A percentile compares a stretch with the other conserved stretches of the same genome.
Conservation (phyloP, 2,113 vertebrate species). For the Brachypteracias leptosomus region DNA sequence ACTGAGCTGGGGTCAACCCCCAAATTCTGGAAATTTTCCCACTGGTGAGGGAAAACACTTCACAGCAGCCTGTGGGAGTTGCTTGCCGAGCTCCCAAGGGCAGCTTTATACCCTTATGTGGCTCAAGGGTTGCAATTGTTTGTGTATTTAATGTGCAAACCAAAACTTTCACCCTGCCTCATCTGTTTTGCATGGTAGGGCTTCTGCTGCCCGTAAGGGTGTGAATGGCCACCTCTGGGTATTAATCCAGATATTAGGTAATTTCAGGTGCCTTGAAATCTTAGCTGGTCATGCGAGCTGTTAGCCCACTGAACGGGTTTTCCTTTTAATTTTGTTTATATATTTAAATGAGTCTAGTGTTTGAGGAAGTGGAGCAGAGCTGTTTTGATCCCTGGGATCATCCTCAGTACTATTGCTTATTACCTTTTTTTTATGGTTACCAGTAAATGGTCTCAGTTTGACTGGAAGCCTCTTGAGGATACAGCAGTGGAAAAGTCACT, state of each 20-base stretch:
- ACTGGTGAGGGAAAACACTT: background rate
- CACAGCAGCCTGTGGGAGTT: background rate
- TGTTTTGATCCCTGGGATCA: constrained; percentile 1
- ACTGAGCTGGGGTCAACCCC: background rate
- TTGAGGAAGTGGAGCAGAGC: background rate
- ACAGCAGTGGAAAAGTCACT: rapidly evolving
- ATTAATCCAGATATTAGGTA: background rate
- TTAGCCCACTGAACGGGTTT: background rate
- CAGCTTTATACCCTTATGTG: background rate
- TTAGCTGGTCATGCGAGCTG: background rate
- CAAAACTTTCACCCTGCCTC: background rate
- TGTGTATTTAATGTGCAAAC: background rate
- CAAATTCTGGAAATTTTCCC: background rate
- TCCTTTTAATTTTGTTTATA: background rate
- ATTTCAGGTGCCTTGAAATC: background rate
- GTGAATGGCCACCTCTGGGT: background rate
- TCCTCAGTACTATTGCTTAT: background rate
- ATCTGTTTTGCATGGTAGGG: background rate
- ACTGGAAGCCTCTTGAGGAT: background rate
- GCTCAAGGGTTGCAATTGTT: background rate
- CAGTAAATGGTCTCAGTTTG: background rate
- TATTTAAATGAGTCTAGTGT: background rate
- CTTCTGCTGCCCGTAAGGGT: background rate
- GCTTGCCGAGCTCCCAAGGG: background rate
- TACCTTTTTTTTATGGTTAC: background rate